Base-by-base conservation (phyloP, 1,140 invertebrate species). In the Antheraea pernyi region DNA sequence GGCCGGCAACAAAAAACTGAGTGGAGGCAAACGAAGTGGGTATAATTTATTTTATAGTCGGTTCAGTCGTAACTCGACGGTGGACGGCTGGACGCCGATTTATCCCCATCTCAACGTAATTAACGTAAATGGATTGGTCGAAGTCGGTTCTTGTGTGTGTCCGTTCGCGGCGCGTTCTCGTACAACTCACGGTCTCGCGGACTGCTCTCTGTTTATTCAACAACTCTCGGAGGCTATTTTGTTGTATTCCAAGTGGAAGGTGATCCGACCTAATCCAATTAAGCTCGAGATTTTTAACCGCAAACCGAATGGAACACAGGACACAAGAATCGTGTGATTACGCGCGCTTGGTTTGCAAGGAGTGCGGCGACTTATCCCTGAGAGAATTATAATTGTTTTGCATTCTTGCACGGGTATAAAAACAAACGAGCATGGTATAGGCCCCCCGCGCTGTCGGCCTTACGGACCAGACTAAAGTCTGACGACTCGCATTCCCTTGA, bases 1-100 rank as follows among this genome's bases (percentile, higher is more conserved):
- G 86, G 80, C 84, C 78, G 82, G 81, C 79, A 84, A 92, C 89
- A 92, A 92, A 92, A 92, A 92, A 91, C 82, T 84, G 86, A 89
- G 86, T 89, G 80, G 84, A 91, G 81, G 85, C 87, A 84, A 89
- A 87, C 88, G 88, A 91, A 91, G 89, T 91, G 88, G 89, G 87
- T 91, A 91, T 91, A 91, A 91, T 91, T 91, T 91, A 92, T 92
- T 91, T 92, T 91, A 92, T 92, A 89, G 88, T 84, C 88, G 84
- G 85, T 78, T 85, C 86, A 87, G 84, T 91, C 89, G 88, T 91
- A 91, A 91, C 89, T 91, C 86, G 88, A 75, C 86, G 79, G 84
- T 89, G 89, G 88, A 91, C 89, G 85, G 89, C 84, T 91, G 85
- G 88, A 90, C 89, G 89, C 86, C 89, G 88, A 89, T 91, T 89